phyloP scores from a whole-genome alignment of 2,888 invertebrate genomes.

The Hydroisotoma schaefferi region DNA sequence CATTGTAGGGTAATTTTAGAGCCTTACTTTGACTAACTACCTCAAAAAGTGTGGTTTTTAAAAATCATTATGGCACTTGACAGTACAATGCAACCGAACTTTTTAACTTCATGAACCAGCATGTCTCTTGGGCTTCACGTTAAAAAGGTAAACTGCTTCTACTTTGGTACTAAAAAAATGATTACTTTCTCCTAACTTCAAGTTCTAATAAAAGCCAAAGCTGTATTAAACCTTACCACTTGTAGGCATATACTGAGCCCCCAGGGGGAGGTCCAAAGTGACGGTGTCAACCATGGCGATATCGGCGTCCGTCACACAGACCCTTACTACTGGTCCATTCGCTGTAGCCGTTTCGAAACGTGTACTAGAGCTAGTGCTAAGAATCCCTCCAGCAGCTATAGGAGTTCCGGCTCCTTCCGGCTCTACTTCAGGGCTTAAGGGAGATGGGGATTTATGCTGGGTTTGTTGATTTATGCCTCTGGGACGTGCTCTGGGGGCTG shows the following conservation, averaged over 20 bases:
- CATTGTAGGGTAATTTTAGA: too few relatives aligned
- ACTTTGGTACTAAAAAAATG: too few relatives aligned
- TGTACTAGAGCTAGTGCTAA: slow-evolving; percentile 10
- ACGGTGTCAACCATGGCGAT: slow-evolving; percentile 28
- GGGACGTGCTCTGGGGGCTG: neutral
- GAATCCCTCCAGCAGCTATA: neutral
- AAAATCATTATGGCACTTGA: too few relatives aligned
- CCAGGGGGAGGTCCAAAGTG: slow-evolving; percentile 39
- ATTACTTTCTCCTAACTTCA: too few relatives aligned
- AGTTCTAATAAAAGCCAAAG: neutral
- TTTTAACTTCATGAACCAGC: too few relatives aligned
- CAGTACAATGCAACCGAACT: too few relatives aligned
- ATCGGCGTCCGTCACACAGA: slow-evolving; percentile 37
- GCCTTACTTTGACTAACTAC: too few relatives aligned
- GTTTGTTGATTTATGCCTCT: neutral
- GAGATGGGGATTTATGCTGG: slow-evolving; percentile 9
- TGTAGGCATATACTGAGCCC: slow-evolving; percentile 40
- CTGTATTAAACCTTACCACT: slow-evolving; percentile 31
- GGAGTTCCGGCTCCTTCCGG: neutral
- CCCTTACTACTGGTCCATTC: slow-evolving; percentile 13
- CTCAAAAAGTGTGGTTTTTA: too few relatives aligned
- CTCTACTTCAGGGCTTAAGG: slow-evolving; percentile 3
- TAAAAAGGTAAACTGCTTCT: too few relatives aligned
- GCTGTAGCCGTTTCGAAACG: slow-evolving; percentile 9
- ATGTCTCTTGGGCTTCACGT: too few relatives aligned